Evolutionary conservation across 2,888 invertebrate species (phyloP).

Genomic region (Gibbula magus): DNA sequence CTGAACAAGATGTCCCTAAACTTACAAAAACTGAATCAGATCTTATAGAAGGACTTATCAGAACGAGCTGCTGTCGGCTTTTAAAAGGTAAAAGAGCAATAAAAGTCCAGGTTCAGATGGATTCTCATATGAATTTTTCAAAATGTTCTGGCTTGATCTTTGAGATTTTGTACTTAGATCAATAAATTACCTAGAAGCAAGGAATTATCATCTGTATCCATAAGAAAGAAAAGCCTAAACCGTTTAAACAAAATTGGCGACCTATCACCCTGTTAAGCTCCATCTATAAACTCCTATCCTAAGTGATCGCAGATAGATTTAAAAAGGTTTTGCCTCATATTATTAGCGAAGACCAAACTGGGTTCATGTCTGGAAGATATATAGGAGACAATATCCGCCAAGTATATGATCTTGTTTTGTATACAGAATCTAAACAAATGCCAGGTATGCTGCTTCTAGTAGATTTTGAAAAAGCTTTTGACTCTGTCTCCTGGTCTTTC

Average conservation of each 20-base stretch:
- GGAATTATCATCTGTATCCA: constrained; percentile 39
- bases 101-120: constrained; percentile 32
- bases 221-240: constrained; percentile 32
- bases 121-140: constrained; percentile 32
- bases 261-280: constrained; percentile 33
- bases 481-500: constrained; percentile 31
- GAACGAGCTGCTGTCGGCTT: neutral
- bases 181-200: constrained; percentile 32
- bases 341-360: constrained; percentile 29
- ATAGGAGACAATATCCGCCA: constrained; percentile 32
- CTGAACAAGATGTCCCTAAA: neutral
- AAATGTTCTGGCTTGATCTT: constrained; percentile 31
- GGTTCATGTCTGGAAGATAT: too few relatives aligned
- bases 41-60: neutral
- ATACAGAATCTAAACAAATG: constrained; percentile 28
- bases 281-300: constrained; percentile 34
- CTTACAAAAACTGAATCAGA: neutral
- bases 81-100: neutral
- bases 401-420: constrained; percentile 32
- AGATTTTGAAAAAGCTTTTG: constrained; percentile 40
- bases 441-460: constrained; percentile 28
- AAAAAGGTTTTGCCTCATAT: constrained; percentile 21
- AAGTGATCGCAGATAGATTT: constrained; percentile 26
- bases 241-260: constrained; percentile 30
- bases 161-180: constrained; percentile 6